phyloP scores from a whole-genome alignment of 2,113 vertebrate genomes.

The Cettia cetti region DNA sequence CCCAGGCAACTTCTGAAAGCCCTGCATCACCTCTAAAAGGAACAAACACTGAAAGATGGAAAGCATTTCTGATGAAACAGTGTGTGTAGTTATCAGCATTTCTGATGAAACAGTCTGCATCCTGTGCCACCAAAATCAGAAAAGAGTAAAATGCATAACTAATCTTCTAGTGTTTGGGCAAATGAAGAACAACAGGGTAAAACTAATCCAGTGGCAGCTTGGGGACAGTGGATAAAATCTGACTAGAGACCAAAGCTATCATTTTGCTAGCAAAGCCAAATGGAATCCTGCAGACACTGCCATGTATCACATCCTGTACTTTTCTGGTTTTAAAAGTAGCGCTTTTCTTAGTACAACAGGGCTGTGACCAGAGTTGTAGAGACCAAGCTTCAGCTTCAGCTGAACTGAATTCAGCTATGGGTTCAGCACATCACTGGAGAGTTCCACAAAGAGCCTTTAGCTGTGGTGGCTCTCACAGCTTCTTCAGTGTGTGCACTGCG shows the following conservation, averaged over 20 bases:
- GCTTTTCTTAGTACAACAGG: background rate
- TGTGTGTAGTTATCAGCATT: background rate
- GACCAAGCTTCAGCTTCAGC: background rate
- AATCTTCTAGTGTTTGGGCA: background rate
- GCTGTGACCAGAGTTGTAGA: background rate
- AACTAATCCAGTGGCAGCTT: background rate
- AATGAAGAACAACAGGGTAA: background rate
- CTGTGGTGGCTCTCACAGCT: background rate
- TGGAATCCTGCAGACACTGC: background rate
- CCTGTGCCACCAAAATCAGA: background rate
- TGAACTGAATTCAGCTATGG: background rate
- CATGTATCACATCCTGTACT: background rate
- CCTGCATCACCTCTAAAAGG: background rate
- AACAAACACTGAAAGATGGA: background rate
- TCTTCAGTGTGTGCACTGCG: background rate
- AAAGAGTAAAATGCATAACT: background rate
- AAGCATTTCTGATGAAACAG: background rate
- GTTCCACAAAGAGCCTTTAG: background rate
- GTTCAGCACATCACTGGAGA: background rate
- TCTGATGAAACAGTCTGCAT: background rate
- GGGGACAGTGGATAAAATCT: background rate
- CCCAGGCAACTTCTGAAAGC: background rate
- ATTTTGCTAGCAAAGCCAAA: background rate
- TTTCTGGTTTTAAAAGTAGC: background rate
- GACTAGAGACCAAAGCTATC: background rate